Evolutionary conservation across 2,888 invertebrate genomes (phyloP).

Genomic region (Cheilosia impressa): DNA sequence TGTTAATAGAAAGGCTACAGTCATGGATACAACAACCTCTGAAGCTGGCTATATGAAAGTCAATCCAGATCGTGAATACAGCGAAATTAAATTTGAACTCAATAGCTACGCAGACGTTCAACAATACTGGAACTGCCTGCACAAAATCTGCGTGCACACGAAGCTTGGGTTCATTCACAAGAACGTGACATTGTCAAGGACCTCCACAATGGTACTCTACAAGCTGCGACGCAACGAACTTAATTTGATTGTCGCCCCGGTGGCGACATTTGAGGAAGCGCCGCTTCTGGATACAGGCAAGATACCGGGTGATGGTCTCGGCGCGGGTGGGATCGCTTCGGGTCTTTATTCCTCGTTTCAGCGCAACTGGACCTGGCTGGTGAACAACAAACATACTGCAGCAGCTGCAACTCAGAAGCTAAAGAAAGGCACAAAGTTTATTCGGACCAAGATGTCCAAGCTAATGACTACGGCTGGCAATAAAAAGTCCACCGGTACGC

Average conservation of each 20-base stretch:
- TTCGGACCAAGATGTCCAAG: conserved; percentile 57
- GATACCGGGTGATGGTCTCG: conserved; percentile 88
- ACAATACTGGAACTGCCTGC: conserved; percentile 88
- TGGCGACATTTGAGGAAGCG: conserved; percentile 79
- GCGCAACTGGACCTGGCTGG: conserved; percentile 87
- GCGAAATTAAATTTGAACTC: conserved; percentile 85
- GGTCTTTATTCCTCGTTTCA: conserved; percentile 87
- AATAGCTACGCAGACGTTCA: conserved; percentile 85
- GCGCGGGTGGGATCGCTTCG: conserved; percentile 89
- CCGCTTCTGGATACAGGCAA: conserved; percentile 85
- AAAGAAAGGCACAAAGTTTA: conserved; percentile 40
- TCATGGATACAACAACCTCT: conserved; percentile 88
- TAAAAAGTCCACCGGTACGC: conserved; percentile 11
- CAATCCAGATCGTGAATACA: conserved; percentile 85
- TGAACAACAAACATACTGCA: conserved; percentile 75
- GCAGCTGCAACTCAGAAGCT: conserved; percentile 55
- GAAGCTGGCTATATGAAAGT: conserved; percentile 86
- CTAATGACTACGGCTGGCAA: conserved; percentile 15
- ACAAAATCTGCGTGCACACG: conserved; percentile 88
- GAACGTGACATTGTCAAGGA: conserved; percentile 12
- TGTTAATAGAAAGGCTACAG: conserved; percentile 86
- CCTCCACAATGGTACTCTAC: conserved; percentile 11
- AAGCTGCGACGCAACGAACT: conserved; percentile 74
- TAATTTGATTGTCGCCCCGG: conserved; percentile 74
- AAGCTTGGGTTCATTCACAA: conserved; percentile 83